A percentile compares a stretch with the other conserved stretches of the same genome.
phyloP scores from a whole-genome alignment of 2,113 vertebrate species.

The Clarias batrachus region DNA sequence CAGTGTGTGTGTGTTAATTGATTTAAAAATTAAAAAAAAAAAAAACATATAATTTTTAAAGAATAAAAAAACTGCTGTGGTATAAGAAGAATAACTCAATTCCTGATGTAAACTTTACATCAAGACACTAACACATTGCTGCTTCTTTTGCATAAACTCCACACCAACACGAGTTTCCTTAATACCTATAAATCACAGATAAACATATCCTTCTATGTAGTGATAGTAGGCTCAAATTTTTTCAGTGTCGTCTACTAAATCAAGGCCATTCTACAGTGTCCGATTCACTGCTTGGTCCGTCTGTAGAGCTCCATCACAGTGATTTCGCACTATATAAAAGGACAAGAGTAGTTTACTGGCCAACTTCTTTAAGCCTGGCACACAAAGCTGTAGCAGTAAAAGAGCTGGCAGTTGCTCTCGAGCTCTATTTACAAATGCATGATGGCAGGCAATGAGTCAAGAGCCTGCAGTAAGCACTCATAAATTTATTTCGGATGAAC shows the following conservation, averaged over 20 bases:
- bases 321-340: slow-evolving; percentile 13
- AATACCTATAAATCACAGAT: neutral
- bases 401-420: neutral
- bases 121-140: neutral
- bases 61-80: neutral
- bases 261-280: neutral
- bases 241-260: neutral
- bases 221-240: too few relatives aligned
- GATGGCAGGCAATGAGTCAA: slow-evolving; percentile 16
- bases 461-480: neutral
- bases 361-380: slow-evolving; percentile 32
- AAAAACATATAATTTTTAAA: neutral
- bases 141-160: neutral
- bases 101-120: neutral
- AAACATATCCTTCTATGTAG: neutral
- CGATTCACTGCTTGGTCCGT: neutral
- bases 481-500: slow-evolving; percentile 3
- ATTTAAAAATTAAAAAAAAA: too few relatives aligned
- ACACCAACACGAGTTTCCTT: neutral
- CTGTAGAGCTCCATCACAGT: neutral
- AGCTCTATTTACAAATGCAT: slow-evolving; percentile 26
- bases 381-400: neutral
- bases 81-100: neutral
- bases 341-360: slow-evolving; percentile 14
- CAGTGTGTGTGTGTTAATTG: neutral